These are phyloP conservation scores for Drosophila quinaria DNA, from an alignment of 2,888 invertebrate genomes.

Conservation along the genomic window DNA sequence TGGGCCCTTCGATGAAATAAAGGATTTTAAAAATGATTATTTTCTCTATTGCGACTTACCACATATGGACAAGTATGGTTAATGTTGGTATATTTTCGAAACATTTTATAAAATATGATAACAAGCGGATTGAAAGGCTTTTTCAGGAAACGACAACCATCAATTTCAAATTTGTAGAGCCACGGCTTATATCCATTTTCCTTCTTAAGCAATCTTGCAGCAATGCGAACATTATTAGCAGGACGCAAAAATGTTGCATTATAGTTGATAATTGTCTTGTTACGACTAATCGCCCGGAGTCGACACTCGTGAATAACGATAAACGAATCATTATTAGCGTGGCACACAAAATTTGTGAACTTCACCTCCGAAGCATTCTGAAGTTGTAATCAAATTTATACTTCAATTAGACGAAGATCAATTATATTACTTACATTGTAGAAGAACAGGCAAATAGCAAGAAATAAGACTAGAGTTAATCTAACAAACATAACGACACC, in stretches of 20 bases:
- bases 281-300: conserved; percentile 30
- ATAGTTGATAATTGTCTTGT: conserved; percentile 10
- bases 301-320: conserved; percentile 18
- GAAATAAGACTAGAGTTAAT: too few species aligned
- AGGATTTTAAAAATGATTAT: neutral
- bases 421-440: too few species aligned
- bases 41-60: conserved; percentile 12
- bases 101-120: conserved; percentile 8
- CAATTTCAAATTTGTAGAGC: conserved; percentile 21
- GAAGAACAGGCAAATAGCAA: too few species aligned
- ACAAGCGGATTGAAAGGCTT: conserved; percentile 28
- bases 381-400: too few species aligned
- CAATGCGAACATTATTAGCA: neutral
- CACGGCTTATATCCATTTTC: conserved; percentile 52
- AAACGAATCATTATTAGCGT: conserved; percentile 9
- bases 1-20: conserved; percentile 4
- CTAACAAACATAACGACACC: too few species aligned
- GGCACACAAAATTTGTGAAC: conserved; percentile 27
- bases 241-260: neutral
- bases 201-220: conserved; percentile 18
- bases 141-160: conserved; percentile 43
- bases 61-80: conserved; percentile 52
- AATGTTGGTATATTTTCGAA: conserved; percentile 31
- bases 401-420: too few species aligned
- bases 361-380: conserved; percentile 20